Percentiles rank a stretch among this genome's conserved stretches.
Conservation (phyloP, 2,113 vertebrate species). For the Brachirus orientalis region DNA sequence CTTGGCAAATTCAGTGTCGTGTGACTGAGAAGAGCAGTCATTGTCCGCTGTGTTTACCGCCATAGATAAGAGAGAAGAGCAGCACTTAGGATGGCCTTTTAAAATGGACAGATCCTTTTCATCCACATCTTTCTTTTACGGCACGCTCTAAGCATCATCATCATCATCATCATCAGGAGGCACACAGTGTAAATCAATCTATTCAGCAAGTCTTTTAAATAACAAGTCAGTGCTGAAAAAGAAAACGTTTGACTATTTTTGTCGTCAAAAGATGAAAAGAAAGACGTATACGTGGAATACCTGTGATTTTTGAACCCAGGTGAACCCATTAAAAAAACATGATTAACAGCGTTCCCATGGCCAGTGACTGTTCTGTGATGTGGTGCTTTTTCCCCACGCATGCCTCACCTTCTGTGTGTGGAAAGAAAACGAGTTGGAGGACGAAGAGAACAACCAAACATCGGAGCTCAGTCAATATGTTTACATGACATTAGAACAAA, state of each 20-base stretch:
- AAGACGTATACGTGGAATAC: too few species aligned
- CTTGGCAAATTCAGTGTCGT: conserved; percentile 44
- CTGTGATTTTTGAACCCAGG: too few species aligned
- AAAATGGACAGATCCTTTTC: conserved; percentile 58
- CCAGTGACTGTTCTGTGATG: too few species aligned
- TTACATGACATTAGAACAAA: too few species aligned
- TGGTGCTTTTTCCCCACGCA: too few species aligned
- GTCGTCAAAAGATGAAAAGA: too few species aligned
- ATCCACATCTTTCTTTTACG: conserved; percentile 52
- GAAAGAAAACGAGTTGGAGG: too few species aligned
- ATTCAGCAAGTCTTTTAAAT: conserved; percentile 29
- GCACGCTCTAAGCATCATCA: conserved; percentile 47
- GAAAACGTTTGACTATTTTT: conserved; percentile 4
- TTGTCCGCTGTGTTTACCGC: conserved; percentile 64
- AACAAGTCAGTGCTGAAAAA: background rate
- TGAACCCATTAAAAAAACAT: too few species aligned
- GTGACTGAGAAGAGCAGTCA: conserved; percentile 43
- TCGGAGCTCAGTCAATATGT: too few species aligned
- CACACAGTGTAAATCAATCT: conserved; percentile 40
- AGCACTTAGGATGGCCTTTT: conserved; percentile 67
- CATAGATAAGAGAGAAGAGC: conserved; percentile 61
- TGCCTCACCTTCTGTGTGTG: too few species aligned
- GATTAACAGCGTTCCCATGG: too few species aligned
- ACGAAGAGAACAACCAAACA: too few species aligned
- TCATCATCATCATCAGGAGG: conserved; percentile 25